Evolutionary conservation across 1,140 invertebrate species (phyloP), one percentile per base, ranked within the genome.

Genomic region (Drosophila athabasca): DNA sequence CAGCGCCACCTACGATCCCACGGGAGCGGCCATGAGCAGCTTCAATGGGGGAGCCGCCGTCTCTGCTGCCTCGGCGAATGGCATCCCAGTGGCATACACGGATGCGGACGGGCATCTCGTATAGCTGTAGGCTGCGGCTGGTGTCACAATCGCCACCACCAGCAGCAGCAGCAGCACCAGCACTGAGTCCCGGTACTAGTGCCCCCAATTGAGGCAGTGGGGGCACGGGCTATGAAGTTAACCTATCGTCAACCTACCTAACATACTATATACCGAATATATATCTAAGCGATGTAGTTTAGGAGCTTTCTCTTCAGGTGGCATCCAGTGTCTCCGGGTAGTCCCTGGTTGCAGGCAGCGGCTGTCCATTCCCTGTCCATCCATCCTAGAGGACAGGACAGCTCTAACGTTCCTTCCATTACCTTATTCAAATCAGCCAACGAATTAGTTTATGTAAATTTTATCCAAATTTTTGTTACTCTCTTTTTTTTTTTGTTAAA

Each of bases 81-180:
- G 73, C 45, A 70, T 89, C 2, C 66, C 79, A 50, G 79, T 91
- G 53, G 80, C 89, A 51, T 92, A 88, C 55, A 91, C 91, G 31
- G 91, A 92, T 68, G 90, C 91, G 7, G 91, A 92, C 50, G 91
- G 91, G 9, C 91, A 92, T 67, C 85, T 92, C 26, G 91, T 92
- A 87, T 92, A 91, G 90, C 89, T 90, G 70, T 90, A 90, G 90
- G 90, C 85, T 45, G 68, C 53, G 74, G 76, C 75, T 80, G 82
- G 87, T 70, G 79, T 72, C 60, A 49, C 62, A 43, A 57, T 44
- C 19, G 43, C 22, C 70, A 48, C 45, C 58, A 54, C 50, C 69
- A 52, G 49, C 48, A 17, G 17, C 49, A 17, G 24, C 49, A 31
- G 6, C 51, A 41, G 15, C 19, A 46, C 22, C 60, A 45, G 49